phyloP scores from a whole-genome alignment of 2,797 vertebrate genomes.

The Xyrichtys novacula region DNA sequence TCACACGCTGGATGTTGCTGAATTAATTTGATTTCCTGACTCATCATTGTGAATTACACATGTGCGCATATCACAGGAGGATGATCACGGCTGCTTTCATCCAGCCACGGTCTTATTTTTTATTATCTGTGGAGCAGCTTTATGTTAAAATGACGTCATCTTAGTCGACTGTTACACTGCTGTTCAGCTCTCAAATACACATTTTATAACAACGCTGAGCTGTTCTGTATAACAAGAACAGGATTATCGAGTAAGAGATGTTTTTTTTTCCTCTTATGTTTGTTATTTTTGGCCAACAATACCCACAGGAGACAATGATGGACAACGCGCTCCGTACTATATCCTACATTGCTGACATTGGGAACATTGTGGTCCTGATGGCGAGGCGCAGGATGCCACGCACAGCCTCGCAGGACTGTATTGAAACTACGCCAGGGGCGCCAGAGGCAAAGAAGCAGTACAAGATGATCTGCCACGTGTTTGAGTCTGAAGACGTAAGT shows the following conservation, averaged over 20 bases:
- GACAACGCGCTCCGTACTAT: conserved; percentile 98
- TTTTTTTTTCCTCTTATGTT: neutral
- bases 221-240: neutral
- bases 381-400: conserved; percentile 95
- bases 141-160: neutral
- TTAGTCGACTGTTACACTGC: neutral
- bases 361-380: conserved; percentile 98
- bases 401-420: conserved; percentile 97
- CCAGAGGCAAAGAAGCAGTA: conserved; percentile 98
- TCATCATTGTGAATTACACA: neutral
- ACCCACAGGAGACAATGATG: conserved; percentile 97
- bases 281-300: conserved; percentile 37
- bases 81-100: neutral
- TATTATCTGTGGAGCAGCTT: neutral
- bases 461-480: conserved; percentile 99
- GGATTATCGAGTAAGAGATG: neutral
- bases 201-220: neutral
- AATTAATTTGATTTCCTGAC: neutral
- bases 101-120: neutral
- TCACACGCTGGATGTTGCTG: neutral
- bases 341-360: conserved; percentile 98
- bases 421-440: conserved; percentile 96
- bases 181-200: conserved; percentile 1
- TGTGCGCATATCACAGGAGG: neutral
- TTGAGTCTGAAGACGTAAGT: conserved; percentile 99